Base-by-base conservation (phyloP, 2,113 vertebrate genomes). In the Apodemus sylvaticus region DNA sequence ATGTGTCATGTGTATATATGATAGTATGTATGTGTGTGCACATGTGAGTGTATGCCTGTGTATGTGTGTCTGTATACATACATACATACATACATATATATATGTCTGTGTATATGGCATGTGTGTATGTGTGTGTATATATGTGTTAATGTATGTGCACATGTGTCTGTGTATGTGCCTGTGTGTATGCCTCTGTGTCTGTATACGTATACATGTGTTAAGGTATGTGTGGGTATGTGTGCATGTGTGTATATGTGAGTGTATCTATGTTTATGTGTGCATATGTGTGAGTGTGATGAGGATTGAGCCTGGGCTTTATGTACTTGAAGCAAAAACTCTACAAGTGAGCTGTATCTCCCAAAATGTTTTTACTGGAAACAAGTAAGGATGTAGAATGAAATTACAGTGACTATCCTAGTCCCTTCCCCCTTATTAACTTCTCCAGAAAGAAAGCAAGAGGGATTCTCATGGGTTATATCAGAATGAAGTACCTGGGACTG, bases 361-460 rank as follows among this genome's bases (percentile, higher is more conserved):
- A 86, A 64, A 62, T 66, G 31, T 34, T 62, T 90, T 91, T 71
- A 71, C 76, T 53, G 91, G 70, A 93, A 91, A 45, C 34, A 94
- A 86, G 13, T 68, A 10, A 68, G 26, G 42, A n/a, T 16, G 6
- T 42, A 1, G 45, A 62, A 13, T 36, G 20, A 89, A 81, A 79
- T 89, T 89, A 73, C 60, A n/a, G 36, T 48, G 20, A 90, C 13
- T 9, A n/a, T 36, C 70, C 3, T 17, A n/a, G 2, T 7, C 36
- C 64, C 24, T 66, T 31, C 20, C 64, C 70, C 70, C 70, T n/a
- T n/a, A 66, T 39, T 39, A 71, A 71, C 55, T 81, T 91, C 48
- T 86, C 12, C 39, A 92, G 64, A 86, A 92, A 74, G 16, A 74
- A 92, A n/a, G 42, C 26, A 82, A 73, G 58, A 74, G 39, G 73